These are phyloP conservation scores for Chunga burmeisteri DNA, from an alignment of 2,113 vertebrate genomes.

Conservation along the genomic window DNA sequence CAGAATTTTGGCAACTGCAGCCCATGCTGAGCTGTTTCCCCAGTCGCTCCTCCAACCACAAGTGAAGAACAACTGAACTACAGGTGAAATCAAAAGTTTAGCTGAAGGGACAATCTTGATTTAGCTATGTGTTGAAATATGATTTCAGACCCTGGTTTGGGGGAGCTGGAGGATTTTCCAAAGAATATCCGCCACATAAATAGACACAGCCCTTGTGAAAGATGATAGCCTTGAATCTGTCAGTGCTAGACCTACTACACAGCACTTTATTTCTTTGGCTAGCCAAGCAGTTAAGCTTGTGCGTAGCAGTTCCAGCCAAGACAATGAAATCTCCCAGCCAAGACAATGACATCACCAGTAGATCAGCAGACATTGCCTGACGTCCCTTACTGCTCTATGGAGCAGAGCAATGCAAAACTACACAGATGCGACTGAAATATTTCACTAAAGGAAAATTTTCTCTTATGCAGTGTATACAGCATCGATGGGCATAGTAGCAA, in stretches of 20 bases:
- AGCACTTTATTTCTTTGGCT: not conserved
- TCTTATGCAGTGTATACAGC: not conserved
- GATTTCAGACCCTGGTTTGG: not conserved
- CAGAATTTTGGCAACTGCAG: not conserved
- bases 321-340: not conserved
- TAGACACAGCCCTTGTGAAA: not conserved
- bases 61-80: not conserved
- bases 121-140: not conserved
- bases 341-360: not conserved
- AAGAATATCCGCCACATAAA: not conserved
- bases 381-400: not conserved
- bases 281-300: not conserved
- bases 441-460: not conserved
- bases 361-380: not conserved
- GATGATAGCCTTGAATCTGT: not conserved
- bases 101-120: not conserved
- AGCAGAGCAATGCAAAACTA: not conserved
- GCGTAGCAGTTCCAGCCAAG: not conserved
- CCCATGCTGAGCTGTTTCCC: not conserved
- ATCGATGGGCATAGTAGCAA: not conserved
- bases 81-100: not conserved
- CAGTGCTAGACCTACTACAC: not conserved
- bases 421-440: not conserved
- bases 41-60: not conserved
- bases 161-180: not conserved